phyloP scores from a whole-genome alignment of 2,797 vertebrate species.

The Florisuga fusca region DNA sequence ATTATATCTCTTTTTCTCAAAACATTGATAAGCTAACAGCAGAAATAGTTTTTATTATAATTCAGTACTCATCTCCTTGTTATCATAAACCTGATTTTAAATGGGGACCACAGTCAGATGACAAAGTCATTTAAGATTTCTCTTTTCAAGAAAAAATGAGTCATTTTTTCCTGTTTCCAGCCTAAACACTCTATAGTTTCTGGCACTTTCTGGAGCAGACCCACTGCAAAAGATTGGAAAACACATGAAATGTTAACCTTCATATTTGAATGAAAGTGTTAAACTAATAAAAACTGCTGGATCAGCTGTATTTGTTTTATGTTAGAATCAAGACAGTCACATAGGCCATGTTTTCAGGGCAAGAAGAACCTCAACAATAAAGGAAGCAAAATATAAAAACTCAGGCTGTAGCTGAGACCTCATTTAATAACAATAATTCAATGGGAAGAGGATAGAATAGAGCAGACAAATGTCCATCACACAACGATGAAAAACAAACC shows the following conservation, averaged over 20 bases:
- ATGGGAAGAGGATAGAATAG: not conserved
- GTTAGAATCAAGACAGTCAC: not conserved
- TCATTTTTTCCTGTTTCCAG: not conserved
- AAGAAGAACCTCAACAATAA: not conserved
- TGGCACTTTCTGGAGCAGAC: not conserved
- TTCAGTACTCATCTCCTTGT: not conserved
- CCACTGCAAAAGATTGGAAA: not conserved
- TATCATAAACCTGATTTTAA: not conserved
- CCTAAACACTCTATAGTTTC: not conserved
- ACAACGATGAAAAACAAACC: not conserved
- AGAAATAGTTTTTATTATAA: not conserved
- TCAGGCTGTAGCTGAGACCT: not conserved
- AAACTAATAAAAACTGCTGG: not conserved
- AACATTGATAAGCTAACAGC: not conserved
- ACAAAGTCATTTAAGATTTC: not conserved
- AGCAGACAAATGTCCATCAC: not conserved
- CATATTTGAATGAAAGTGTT: not conserved
- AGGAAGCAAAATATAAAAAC: not conserved
- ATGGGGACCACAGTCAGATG: not conserved
- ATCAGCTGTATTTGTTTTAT: not conserved
- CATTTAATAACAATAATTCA: constrained; percentile 9
- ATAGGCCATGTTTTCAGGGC: not conserved
- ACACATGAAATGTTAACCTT: not conserved
- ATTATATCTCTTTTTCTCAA: not conserved
- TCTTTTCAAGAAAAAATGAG: not conserved